These are phyloP conservation scores for Battus philenor DNA, from an alignment of 1,140 invertebrate genomes.

Conservation along the genomic window DNA sequence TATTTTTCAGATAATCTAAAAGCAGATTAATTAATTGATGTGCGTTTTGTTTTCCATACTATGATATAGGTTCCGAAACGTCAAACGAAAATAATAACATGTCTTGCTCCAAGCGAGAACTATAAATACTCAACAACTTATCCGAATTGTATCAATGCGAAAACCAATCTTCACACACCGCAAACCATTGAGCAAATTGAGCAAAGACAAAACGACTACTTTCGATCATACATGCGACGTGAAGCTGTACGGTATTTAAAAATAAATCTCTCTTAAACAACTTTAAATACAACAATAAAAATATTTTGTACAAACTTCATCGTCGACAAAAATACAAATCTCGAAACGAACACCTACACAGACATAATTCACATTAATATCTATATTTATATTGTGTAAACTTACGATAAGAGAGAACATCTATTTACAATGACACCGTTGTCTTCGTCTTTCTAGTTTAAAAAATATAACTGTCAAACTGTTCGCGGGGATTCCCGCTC, in stretches of 20 bases:
- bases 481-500: background rate
- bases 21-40: slow-evolving; percentile 21
- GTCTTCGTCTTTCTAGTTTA: slow-evolving; percentile 6
- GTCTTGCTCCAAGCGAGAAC: background rate
- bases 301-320: slow-evolving; percentile 27
- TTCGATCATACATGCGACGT: slow-evolving; percentile 50
- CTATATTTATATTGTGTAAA: no score
- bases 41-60: slow-evolving; percentile 39
- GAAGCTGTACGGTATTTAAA: slow-evolving; percentile 31
- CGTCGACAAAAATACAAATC: slow-evolving; percentile 34
- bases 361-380: background rate
- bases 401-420: background rate
- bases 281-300: slow-evolving; percentile 29
- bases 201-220: slow-evolving; percentile 44
- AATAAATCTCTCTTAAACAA: slow-evolving; percentile 12
- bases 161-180: slow-evolving; percentile 18
- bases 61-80: slow-evolving; percentile 19
- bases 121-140: slow-evolving; percentile 8
- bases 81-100: background rate
- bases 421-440: slow-evolving; percentile 8
- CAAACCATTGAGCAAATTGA: slow-evolving; percentile 68
- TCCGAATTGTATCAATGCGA: background rate
- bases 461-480: slow-evolving; percentile 7
- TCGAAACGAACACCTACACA: slow-evolving; percentile 27
- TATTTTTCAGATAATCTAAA: slow-evolving; percentile 13